Conservation (phyloP, 2,113 vertebrate genomes). For the Chrysochloris asiatica region DNA sequence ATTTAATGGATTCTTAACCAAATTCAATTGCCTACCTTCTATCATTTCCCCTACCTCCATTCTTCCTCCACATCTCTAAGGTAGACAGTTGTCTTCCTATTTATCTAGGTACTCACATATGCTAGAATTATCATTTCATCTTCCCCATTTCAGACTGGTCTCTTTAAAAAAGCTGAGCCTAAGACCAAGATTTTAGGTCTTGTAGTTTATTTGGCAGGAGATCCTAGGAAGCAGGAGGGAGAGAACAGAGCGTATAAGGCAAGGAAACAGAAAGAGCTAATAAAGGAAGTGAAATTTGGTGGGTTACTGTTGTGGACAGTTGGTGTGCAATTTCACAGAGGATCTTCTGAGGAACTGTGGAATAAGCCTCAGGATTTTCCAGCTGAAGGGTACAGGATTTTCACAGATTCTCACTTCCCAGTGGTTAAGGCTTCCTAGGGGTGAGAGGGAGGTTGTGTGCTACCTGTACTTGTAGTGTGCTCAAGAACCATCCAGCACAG, state of each 20-base stretch:
- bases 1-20: background rate
- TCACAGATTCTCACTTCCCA: background rate
- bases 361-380: background rate
- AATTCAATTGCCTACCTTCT: background rate
- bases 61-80: background rate
- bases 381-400: background rate
- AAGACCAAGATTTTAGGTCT: background rate
- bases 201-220: background rate
- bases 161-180: background rate
- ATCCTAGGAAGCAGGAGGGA: background rate
- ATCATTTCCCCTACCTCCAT: background rate
- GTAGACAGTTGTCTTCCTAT: background rate
- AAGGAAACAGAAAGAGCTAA: background rate
- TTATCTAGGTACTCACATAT: background rate
- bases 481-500: background rate
- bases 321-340: background rate
- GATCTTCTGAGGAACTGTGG: background rate
- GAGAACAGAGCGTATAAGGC: background rate
- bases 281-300: background rate
- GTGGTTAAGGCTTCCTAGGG: background rate
- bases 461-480: background rate
- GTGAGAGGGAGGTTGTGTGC: background rate
- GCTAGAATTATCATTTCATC: background rate
- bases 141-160: background rate
- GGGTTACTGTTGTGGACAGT: background rate